phyloP scores from a whole-genome alignment of 2,888 invertebrate species.

The Lasioglossum zephyrum region DNA sequence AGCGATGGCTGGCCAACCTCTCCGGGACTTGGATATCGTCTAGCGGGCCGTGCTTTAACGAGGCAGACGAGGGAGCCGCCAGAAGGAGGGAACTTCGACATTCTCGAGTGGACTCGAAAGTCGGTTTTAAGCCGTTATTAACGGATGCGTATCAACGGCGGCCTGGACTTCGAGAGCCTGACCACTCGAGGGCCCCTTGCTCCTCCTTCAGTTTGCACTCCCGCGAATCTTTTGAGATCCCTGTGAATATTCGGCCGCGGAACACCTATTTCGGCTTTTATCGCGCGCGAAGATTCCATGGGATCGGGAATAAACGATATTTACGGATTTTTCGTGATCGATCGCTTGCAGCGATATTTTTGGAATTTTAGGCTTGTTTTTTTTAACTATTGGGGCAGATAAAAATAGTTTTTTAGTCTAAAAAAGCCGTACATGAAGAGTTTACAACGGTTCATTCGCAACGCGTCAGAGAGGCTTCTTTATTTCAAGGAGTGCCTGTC shows the following conservation, averaged over 20 bases:
- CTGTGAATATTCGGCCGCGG: neutral
- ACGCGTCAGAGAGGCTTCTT: no score
- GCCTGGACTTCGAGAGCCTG: slow-evolving; percentile 49
- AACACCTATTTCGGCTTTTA: neutral
- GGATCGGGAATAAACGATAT: neutral
- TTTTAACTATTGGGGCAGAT: neutral
- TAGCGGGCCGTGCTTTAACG: slow-evolving; percentile 57
- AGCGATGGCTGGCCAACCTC: slow-evolving; percentile 21
- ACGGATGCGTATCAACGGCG: slow-evolving; percentile 63
- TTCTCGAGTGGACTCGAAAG: slow-evolving; percentile 65
- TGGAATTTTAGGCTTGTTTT: neutral
- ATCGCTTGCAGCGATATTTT: neutral
- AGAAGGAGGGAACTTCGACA: slow-evolving; percentile 64
- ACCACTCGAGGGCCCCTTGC: slow-evolving; percentile 43
- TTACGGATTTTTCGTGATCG: neutral
- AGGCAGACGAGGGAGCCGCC: slow-evolving; percentile 60
- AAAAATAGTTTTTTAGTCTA: neutral
- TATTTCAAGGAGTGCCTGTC: neutral
- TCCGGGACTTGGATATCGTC: slow-evolving; percentile 40
- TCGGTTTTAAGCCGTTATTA: slow-evolving; percentile 66
- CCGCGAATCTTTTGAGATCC: neutral
- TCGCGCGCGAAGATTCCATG: neutral
- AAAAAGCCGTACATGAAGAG: no score
- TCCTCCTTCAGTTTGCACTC: neutral
- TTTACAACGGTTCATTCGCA: no score